Percentiles rank a stretch among this genome's conserved stretches.
These are phyloP conservation scores for Phengaris arion DNA, from an alignment of 2,888 invertebrate species.

Conservation along the genomic window DNA sequence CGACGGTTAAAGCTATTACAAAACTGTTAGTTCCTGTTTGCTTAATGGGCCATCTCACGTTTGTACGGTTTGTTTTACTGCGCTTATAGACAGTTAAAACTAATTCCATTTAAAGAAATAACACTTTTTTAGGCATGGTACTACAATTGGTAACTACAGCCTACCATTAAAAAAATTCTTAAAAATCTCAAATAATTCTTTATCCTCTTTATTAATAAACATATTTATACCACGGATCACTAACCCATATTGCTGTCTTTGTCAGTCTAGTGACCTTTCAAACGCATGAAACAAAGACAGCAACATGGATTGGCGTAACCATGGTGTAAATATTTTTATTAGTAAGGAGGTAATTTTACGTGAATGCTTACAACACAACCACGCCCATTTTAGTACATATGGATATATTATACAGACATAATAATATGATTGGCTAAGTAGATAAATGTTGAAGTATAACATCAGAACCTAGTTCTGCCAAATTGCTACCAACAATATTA, in stretches of 20 bases:
- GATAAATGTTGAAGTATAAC: neutral
- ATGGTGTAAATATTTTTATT: too few species aligned
- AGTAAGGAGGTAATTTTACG: too few species aligned
- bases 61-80: conserved; percentile 4
- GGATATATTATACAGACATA: neutral
- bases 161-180: too few species aligned
- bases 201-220: too few species aligned
- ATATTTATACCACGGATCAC: too few species aligned
- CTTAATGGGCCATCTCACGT: conserved; percentile 17
- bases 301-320: too few species aligned
- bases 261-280: too few species aligned
- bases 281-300: too few species aligned
- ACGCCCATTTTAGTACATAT: neutral
- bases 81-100: neutral
- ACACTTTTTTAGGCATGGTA: neutral
- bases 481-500: conserved; percentile 4
- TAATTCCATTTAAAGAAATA: conserved; percentile 13
- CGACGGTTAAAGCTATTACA: conserved; percentile 17
- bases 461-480: neutral
- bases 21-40: conserved; percentile 21
- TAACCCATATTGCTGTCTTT: too few species aligned
- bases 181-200: too few species aligned
- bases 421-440: neutral
- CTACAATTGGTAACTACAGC: neutral
- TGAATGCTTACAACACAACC: neutral